Evolutionary conservation across 2,797 vertebrate species (phyloP), one percentile per base, ranked within the genome.

Genomic region (Limnodromus scolopaceus): DNA sequence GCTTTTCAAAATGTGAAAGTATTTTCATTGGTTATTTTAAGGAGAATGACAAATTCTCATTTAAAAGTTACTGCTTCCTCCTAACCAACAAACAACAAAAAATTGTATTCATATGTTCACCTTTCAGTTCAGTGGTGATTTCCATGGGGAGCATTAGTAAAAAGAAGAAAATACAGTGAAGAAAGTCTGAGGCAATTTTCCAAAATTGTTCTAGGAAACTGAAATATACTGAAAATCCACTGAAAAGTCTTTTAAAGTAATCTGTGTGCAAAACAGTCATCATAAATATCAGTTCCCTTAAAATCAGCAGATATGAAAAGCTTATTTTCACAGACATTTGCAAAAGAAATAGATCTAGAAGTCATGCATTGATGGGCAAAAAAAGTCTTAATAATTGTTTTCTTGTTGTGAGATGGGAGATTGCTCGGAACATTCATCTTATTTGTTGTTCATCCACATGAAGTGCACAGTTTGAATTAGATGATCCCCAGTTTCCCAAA

Each of bases 191-290:
- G 14, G 38, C 43, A 85, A 60, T 93, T 86, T 94, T 92, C 27
- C 12, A 76, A n/a, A 89, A 94, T 86, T 78, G 22, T 79, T 85
- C 66, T 53, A 41, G 36, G 78, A 94, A 88, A 89, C 54, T 39
- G 69, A 93, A 92, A 43, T 69, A 57, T 20, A n/a, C 53, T 80
- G 23, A 30, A 87, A 77, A 63, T 32, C 27, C 51, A 58, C 82
- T 80, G 65, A 92, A 89, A 94, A 92, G n/a, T 75, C 32, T 96
- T 93, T 94, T 72, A 46, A 91, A 92, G 18, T 93, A 82, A 87
- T 92, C 68, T 84, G 16, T 94, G 34, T 96, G 53, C 41, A 95
- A 96, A 94, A 60, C 22, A 57, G 39, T 82, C 49, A 77, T 89
- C 25, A 70, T 57, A 92, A 92, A 82, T 84, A 11, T 78, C 53